Percentiles rank a stretch among this genome's conserved stretches.
Conservation (phyloP, 1,140 invertebrate species). For the Periplaneta americana region DNA sequence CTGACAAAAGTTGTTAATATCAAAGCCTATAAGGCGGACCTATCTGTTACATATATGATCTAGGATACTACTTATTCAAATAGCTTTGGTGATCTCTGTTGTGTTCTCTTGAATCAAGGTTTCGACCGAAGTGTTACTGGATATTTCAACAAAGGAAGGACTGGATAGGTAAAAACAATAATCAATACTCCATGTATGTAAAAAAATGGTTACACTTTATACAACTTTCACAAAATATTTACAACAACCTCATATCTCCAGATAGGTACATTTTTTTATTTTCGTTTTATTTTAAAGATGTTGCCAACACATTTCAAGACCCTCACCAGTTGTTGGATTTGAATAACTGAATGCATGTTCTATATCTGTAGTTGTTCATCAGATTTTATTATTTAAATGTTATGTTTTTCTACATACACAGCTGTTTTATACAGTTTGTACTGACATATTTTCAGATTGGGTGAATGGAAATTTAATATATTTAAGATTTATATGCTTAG, state of each 20-base stretch:
- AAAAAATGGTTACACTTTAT: slow-evolving; percentile 1
- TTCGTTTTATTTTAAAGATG: neutral
- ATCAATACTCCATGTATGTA: neutral
- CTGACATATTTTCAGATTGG: neutral
- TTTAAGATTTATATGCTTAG: too few species aligned
- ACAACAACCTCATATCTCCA: neutral
- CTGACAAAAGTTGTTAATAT: too few species aligned
- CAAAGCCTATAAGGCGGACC: too few species aligned
- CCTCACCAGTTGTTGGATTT: neutral
- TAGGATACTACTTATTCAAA: too few species aligned
- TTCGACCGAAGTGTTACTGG: too few species aligned
- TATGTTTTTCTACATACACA: neutral
- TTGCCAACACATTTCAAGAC: neutral
- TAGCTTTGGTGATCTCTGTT: too few species aligned
- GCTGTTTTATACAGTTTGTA: neutral
- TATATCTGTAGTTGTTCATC: neutral
- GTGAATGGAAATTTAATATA: neutral
- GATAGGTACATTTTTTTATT: neutral
- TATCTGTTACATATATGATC: too few species aligned
- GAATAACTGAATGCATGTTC: neutral
- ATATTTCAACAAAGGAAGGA: too few species aligned
- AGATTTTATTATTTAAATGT: neutral
- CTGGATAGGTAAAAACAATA: too few species aligned
- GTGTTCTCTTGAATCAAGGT: too few species aligned
- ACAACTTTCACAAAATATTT: slow-evolving; percentile 7